These are phyloP conservation scores for Chauna torquata DNA, from an alignment of 2,113 vertebrate genomes.

Conservation along the genomic window DNA sequence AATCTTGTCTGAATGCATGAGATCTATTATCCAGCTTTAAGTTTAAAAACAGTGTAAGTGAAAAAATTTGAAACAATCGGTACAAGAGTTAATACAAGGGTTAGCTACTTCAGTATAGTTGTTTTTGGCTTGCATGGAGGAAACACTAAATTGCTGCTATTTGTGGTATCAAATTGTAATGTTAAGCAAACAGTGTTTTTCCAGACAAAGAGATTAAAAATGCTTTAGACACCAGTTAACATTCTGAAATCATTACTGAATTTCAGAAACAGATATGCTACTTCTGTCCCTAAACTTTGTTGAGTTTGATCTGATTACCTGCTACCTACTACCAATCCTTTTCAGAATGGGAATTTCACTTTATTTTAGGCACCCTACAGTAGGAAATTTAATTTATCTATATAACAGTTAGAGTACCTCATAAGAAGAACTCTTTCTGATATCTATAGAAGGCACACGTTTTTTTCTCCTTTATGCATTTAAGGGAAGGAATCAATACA, in stretches of 20 bases:
- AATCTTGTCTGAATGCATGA: not conserved
- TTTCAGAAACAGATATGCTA: not conserved
- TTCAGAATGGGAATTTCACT: not conserved
- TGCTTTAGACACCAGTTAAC: not conserved
- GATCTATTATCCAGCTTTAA: not conserved
- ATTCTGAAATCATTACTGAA: not conserved
- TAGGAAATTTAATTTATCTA: not conserved
- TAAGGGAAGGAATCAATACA: not conserved
- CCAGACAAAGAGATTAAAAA: not conserved
- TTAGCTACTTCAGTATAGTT: not conserved
- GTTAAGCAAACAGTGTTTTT: slow-evolving; percentile 11
- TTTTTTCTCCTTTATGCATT: not conserved
- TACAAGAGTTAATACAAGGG: not conserved
- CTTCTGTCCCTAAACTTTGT: not conserved
- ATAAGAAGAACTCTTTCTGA: not conserved
- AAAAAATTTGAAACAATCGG: not conserved
- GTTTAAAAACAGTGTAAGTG: not conserved
- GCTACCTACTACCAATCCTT: not conserved
- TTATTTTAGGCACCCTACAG: not conserved
- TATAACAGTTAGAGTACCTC: not conserved
- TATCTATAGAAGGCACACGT: not conserved
- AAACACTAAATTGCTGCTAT: not conserved
- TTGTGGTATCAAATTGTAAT: not conserved
- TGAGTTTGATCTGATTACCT: not conserved
- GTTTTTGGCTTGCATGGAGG: not conserved